A percentile compares a stretch with the other conserved stretches of the same genome.
Evolutionary conservation across 1,140 invertebrate genomes (phyloP).

Genomic region (Brachystomella parvula): DNA sequence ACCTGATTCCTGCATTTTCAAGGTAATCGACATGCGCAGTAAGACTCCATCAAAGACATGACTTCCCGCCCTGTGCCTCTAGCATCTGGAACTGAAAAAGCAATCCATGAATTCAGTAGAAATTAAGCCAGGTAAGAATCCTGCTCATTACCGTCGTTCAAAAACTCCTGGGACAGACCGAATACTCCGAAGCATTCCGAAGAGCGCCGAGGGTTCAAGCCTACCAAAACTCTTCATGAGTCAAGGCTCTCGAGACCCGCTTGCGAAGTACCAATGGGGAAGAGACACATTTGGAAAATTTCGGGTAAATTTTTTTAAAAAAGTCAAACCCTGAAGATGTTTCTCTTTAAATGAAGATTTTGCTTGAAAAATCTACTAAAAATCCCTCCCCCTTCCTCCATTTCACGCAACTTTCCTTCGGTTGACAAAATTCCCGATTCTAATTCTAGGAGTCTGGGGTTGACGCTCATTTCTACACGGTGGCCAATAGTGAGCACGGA

Average conservation of each 20-base stretch:
- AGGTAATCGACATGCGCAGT: constrained; percentile 40
- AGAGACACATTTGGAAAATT: constrained; percentile 45
- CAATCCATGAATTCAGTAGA: background rate
- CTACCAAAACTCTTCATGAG: constrained; percentile 42
- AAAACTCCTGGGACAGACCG: background rate
- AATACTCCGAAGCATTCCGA: background rate
- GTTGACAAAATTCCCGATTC: background rate
- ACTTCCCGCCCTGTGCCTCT: background rate
- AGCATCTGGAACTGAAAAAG: background rate
- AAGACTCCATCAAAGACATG: background rate
- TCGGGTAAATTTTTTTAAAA: constrained; percentile 8
- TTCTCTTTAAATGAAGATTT: background rate
- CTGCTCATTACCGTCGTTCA: background rate
- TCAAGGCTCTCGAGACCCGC: constrained; percentile 46
- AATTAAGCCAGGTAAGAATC: background rate
- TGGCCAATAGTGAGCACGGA: constrained; percentile 50
- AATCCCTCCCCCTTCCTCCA: no score
- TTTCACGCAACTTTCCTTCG: background rate
- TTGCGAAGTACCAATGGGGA: constrained; percentile 52
- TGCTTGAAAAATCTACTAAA: no score
- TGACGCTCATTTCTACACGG: constrained; percentile 45
- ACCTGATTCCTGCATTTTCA: constrained; percentile 55
- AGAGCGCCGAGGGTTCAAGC: background rate
- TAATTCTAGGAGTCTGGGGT: constrained; percentile 46
- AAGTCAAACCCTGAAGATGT: background rate